Base-by-base conservation (phyloP, 2,797 vertebrate genomes). In the Acanthurus tractus region DNA sequence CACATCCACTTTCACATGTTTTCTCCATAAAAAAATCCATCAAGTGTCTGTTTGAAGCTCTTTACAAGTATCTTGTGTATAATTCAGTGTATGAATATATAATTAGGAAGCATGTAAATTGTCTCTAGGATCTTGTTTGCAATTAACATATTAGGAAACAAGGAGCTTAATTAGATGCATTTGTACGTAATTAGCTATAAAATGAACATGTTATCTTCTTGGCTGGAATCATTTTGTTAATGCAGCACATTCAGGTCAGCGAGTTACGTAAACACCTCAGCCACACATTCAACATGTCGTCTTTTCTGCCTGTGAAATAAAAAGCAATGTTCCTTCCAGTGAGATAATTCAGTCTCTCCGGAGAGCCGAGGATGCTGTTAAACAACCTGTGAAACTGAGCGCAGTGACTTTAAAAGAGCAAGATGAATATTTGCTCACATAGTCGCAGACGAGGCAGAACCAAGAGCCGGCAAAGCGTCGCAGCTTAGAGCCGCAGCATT, bases 301-400 rank as follows among this genome's bases (percentile, higher is more conserved):
- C 40, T 40, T 29, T 57, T 63, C 23, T 2, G 8, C 5, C 55
- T 46, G 3, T 52, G 3, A 52, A 67, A 46, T 25, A 54, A 54
- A 25, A 53, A 5, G 22, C 6, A 7, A 8, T 18, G 36, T 38
- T 70, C 44, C 11, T 44, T 61, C 4, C 48, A 1, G 13, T 59
- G 70, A 48, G 42, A 48, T 53, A 36, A 66, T 67, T 49, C 48
- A 25, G 36, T 50, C 44, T 56, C 44, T 49, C 14, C 22, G 57
- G 62, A 67, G 70, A 75, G 18, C 17, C 40, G 17, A 11, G 18
- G 18, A 40, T 7, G 55, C 61, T 56, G 34, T 79, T 67, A 44
- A 66, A 63, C 67, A 62, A 23, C 25, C 25, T 29, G 25, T 29
- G 25, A 59, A 61, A 20, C 40, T 53, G 20, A n/a, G 46, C 15